Percentiles rank a stretch among this genome's conserved stretches.
phyloP scores from a whole-genome alignment of 2,797 vertebrate species.

The Aplochiton taeniatus region DNA sequence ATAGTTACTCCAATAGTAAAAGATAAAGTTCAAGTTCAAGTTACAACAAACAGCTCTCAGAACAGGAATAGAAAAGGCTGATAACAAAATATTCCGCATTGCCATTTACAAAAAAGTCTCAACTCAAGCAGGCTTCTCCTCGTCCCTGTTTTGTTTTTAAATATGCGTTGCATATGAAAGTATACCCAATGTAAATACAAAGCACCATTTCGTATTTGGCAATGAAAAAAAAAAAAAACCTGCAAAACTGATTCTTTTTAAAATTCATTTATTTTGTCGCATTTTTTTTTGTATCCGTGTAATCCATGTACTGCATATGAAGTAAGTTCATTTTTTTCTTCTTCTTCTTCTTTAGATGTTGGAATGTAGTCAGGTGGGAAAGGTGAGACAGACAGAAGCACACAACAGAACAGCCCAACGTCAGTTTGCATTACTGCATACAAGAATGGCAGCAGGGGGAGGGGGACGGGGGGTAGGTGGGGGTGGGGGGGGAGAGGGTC shows the following conservation, averaged over 20 bases:
- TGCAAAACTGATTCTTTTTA: slow-evolving; percentile 87
- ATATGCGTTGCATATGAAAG: slow-evolving; percentile 99
- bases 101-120: slow-evolving; percentile 99
- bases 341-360: slow-evolving; percentile 83
- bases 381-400: slow-evolving; percentile 93
- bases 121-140: slow-evolving; percentile 96
- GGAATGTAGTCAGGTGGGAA: slow-evolving; percentile 95
- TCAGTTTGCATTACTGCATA: slow-evolving; percentile 98
- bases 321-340: slow-evolving; percentile 50
- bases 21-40: slow-evolving; percentile 99
- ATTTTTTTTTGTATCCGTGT: slow-evolving; percentile 63
- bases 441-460: slow-evolving; percentile 90
- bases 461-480: slow-evolving; percentile 42
- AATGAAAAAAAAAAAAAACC: slow-evolving; percentile 93
- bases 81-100: slow-evolving; percentile 99
- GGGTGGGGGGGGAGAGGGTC: slow-evolving; percentile 50
- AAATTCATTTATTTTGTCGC: slow-evolving; percentile 73
- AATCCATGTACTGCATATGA: slow-evolving; percentile 98
- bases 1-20: slow-evolving; percentile 99
- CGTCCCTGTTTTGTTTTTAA: slow-evolving; percentile 78
- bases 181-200: slow-evolving; percentile 99
- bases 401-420: slow-evolving; percentile 98
- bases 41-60: slow-evolving; percentile 99
- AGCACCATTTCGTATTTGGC: slow-evolving; percentile 99
- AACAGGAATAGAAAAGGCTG: slow-evolving; percentile 99